These are phyloP conservation scores for Cyclophora punctaria DNA, from an alignment of 2,888 invertebrate species.

Conservation along the genomic window DNA sequence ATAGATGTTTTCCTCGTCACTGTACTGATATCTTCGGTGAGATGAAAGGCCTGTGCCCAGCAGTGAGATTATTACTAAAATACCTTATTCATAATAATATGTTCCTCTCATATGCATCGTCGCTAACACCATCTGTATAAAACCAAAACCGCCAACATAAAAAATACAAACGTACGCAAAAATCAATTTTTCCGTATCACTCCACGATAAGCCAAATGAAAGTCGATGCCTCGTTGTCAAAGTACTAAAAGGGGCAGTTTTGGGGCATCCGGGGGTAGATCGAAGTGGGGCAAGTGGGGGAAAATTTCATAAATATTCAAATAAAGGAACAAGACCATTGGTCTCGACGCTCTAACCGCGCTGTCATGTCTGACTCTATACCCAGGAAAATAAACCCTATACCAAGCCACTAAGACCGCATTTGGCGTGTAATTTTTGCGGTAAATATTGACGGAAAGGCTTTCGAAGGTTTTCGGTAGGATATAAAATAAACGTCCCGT, in stretches of 20 bases:
- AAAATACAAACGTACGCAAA: constrained; percentile 3
- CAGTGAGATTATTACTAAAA: too few relatives aligned
- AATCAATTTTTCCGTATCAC: constrained; percentile 25
- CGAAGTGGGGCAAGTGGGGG: constrained; percentile 20
- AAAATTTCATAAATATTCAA: constrained; percentile 66
- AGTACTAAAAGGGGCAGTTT: constrained; percentile 32
- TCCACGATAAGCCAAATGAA: constrained; percentile 40
- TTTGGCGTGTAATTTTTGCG: too few relatives aligned
- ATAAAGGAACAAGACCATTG: constrained; percentile 47
- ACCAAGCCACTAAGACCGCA: not conserved
- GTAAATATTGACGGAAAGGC: too few relatives aligned
- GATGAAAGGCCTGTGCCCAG: too few relatives aligned
- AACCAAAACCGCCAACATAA: too few relatives aligned
- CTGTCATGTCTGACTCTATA: not conserved
- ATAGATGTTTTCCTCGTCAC: too few relatives aligned
- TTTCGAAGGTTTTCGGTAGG: too few relatives aligned
- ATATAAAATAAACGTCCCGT: too few relatives aligned
- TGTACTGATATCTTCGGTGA: too few relatives aligned
- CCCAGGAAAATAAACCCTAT: not conserved
- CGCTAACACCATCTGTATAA: too few relatives aligned
- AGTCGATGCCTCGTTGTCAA: constrained; percentile 40
- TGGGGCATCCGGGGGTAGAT: not conserved
- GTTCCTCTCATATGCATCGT: too few relatives aligned
- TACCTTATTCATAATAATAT: too few relatives aligned
- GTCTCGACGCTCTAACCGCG: constrained; percentile 27